Evolutionary conservation across 2,113 vertebrate genomes (phyloP), one percentile per base, ranked within the genome.

Genomic region (Entomyzon cyanotis): DNA sequence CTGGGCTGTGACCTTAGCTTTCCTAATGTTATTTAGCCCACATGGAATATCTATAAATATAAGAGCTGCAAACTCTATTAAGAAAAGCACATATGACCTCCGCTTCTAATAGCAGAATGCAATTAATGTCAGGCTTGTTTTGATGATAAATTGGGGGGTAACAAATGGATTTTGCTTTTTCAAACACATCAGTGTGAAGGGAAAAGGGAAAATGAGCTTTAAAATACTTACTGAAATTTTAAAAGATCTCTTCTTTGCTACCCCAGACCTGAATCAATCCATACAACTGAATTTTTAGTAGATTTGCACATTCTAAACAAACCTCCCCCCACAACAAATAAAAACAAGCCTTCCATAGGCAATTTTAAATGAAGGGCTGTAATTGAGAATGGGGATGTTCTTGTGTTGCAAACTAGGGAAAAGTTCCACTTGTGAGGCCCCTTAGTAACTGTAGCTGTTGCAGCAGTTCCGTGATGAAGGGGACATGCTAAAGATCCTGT

Each of bases 61-160:
- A 97, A 84, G 88, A 96, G 70, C 94, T 97, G 94, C 60, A 91
- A 92, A 96, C 74, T 96, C 95, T 96, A 90, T 97, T 96, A 97
- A 92, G 85, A 90, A 87, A 94, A 84, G 82, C 87, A 96, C 71
- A 84, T 90, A 85, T 87, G 93, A 95, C 92, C 94, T 93, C 84
- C 0, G 7, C 64, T 96, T 97, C 87, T 93, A 97, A 90, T 96
- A 97, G 95, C 73, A 95, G 93, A 96, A 94, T 83, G 84, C 93
- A 97, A 95, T 97, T 97, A 97, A 94, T 85, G 95, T 97, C 95
- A 96, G 73, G n/a, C 55, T 82, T 7, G 1, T 95, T 95, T 92
- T 94, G 85, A 68, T 95, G 97, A 97, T 96, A 93, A 96, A 97
- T 93, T 95, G 42, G 10, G 49, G 64, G 14, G n/a, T 94, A 80